Evolutionary conservation across 1,140 invertebrate genomes (phyloP), one percentile per base, ranked within the genome.

Genomic region (Onthophagus taurus): DNA sequence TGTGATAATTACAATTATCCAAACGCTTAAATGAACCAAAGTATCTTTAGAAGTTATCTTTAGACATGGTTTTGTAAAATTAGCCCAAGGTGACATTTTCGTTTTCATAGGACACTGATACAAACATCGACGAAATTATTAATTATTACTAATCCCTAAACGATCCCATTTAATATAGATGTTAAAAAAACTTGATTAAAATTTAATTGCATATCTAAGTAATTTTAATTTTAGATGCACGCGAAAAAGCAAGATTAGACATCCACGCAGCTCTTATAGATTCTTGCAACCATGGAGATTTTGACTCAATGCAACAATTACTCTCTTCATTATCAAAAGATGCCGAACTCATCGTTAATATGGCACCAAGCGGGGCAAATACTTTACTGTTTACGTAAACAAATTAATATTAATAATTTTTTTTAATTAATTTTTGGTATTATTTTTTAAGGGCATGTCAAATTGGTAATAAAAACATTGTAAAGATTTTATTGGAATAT

Each of bases 341-440:
- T 50, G 73, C 80, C 0, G 81, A 82, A 52, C 72, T 77, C 31
- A 76, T 91, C 30, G 75, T 90, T 41, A 93, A 93, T 59, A 77
- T 89, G 72, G 81, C 87, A 3, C 86, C 87, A 0, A 83, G 81
- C 52, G 88, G 88, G 3, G 81, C 82, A 31, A 90, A 89, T 53
- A 92, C 88, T 0, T 60, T 93, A 29, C 68, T 94, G 14, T 93
- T 88, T 62, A 78, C 83, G 83, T 87, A 60, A 42, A 16, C 4
- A 18, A 23, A 21, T 36, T 34, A 38, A 31, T 21, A 5, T 23
- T 4, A 35, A 14, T 16, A 35, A 26, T 7, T 26, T 7, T 7
- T 7, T 26, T 26, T 1, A 30, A 30, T 39, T 39, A 2, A 23
- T 37, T 30, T 14, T 36, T 13, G 20, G 9, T 8, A 19, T 42